phyloP scores from a whole-genome alignment of 1,140 invertebrate genomes.

The Drosophila orena region DNA sequence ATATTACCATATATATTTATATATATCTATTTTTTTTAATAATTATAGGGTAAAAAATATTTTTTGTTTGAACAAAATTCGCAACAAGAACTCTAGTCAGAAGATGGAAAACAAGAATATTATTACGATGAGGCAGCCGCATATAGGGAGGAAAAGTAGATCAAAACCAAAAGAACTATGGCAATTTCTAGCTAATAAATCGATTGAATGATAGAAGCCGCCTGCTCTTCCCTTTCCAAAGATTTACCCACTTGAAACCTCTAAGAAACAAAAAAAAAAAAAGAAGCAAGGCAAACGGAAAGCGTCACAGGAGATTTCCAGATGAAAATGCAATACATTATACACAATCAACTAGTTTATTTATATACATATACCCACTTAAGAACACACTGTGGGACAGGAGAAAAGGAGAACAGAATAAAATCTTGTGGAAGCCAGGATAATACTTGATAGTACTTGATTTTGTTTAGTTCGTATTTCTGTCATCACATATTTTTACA shows the following conservation, averaged over 20 bases:
- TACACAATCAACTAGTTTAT: conserved; percentile 51
- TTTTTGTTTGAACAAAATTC: conserved; percentile 77
- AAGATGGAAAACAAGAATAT: conserved; percentile 44
- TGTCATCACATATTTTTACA: conserved; percentile 23
- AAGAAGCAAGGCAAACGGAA: not conserved
- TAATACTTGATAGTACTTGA: conserved; percentile 30
- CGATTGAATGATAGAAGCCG: conserved; percentile 38
- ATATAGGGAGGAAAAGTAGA: conserved; percentile 21
- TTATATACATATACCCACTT: conserved; percentile 25
- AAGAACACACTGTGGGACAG: conserved; percentile 4
- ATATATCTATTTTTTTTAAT: conserved; percentile 52
- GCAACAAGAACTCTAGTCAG: conserved; percentile 81
- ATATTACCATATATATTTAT: conserved; percentile 34
- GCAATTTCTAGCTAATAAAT: conserved; percentile 51
- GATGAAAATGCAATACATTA: conserved; percentile 37
- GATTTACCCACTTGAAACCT: conserved; percentile 20
- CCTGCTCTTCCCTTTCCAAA: conserved; percentile 37
- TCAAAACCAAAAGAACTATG: conserved; percentile 37
- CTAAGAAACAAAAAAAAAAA: not conserved
- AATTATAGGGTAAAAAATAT: conserved; percentile 55
- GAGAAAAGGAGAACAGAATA: conserved; percentile 1
- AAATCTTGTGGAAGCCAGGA: conserved; percentile 1
- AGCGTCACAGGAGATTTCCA: not conserved
- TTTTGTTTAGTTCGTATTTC: conserved; percentile 43
- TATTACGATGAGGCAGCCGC: conserved; percentile 7